These are phyloP conservation scores for Apamea anceps DNA, from an alignment of 2,888 invertebrate species.

Conservation along the genomic window DNA sequence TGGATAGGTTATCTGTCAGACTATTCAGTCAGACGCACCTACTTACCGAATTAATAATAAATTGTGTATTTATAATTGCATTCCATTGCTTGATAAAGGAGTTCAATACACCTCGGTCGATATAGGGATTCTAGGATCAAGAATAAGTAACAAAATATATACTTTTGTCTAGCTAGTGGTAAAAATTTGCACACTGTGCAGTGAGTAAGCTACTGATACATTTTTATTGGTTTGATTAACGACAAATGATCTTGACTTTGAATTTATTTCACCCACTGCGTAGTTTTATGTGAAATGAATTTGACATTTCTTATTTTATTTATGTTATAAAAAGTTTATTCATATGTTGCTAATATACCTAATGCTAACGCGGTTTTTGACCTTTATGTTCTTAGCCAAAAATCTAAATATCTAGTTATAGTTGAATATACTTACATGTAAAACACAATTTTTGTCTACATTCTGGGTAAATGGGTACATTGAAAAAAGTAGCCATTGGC, in stretches of 20 bases:
- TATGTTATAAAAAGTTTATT: constrained; percentile 8
- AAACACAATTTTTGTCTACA: not conserved
- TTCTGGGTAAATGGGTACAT: not conserved
- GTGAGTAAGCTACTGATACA: constrained; percentile 18
- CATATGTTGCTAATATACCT: constrained; percentile 7
- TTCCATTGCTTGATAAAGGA: not conserved
- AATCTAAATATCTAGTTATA: not conserved
- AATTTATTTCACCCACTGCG: constrained; percentile 37
- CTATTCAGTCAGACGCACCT: not conserved
- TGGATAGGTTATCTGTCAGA: constrained; percentile 18
- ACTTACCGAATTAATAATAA: constrained; percentile 5
- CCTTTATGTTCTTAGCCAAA: not conserved
- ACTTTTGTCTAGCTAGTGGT: not conserved
- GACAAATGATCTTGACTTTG: constrained; percentile 41
- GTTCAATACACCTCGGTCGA: not conserved
- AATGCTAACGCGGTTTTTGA: constrained; percentile 29
- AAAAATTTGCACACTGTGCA: constrained; percentile 33
- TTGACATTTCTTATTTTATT: constrained; percentile 30
- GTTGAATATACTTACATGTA: not conserved
- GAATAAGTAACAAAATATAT: not conserved
- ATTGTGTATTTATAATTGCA: constrained; percentile 2
- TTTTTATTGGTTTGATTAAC: constrained; percentile 39
- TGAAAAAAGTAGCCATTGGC: not conserved
- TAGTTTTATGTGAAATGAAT: constrained; percentile 36
- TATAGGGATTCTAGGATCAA: not conserved